Percentiles rank a stretch among this genome's conserved stretches.
Conservation (phyloP, 2,888 invertebrate species). For the Mechanitis mazaeus region DNA sequence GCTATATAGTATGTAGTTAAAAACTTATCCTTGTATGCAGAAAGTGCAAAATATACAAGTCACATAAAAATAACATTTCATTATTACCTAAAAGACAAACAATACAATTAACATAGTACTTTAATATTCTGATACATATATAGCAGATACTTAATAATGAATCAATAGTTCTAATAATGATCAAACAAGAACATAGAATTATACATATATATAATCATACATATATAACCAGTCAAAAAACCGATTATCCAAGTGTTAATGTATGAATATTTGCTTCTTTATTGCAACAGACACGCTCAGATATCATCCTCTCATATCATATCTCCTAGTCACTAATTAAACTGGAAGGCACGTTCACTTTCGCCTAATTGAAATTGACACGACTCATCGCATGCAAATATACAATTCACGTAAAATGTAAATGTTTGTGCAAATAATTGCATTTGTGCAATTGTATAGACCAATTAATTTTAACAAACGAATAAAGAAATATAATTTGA, state of each 20-base stretch:
- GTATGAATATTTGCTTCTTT: constrained; percentile 19
- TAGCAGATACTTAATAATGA: background rate
- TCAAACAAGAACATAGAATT: no score
- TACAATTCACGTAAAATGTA: constrained; percentile 19
- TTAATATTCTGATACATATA: background rate
- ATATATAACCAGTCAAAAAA: constrained; percentile 8
- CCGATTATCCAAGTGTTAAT: constrained; percentile 13
- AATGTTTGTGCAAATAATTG: constrained; percentile 12
- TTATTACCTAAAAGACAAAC: background rate
- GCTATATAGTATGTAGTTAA: background rate
- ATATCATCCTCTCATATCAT: constrained; percentile 28
- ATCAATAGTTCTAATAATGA: no score
- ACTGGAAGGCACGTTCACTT: constrained; percentile 43
- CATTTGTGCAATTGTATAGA: constrained; percentile 4
- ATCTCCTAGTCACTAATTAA: constrained; percentile 47
- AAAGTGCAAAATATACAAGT: background rate
- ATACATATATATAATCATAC: no score
- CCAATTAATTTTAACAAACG: no score
- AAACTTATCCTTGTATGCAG: background rate
- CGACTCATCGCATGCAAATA: constrained; percentile 29
- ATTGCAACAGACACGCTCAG: constrained; percentile 33
- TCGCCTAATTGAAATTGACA: constrained; percentile 54
- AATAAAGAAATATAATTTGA: no score
- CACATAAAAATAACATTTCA: background rate
- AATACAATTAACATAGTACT: background rate